Base-by-base conservation (phyloP, 2,113 vertebrate species). In the Neomonachus schauinslandi region DNA sequence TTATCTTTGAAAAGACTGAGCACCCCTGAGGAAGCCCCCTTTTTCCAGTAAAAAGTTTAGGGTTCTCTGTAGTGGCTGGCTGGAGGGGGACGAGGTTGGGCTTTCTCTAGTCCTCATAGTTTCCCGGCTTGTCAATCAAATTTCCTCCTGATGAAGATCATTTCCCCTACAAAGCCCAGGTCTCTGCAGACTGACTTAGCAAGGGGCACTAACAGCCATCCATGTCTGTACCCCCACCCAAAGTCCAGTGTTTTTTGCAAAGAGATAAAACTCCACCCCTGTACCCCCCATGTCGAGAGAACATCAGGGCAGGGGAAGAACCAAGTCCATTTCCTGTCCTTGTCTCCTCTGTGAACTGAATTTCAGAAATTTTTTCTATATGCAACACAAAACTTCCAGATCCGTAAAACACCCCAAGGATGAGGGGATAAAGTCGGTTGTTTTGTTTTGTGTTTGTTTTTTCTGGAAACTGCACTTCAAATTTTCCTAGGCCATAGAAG, bases 401-500 rank as follows among this genome's bases (percentile, higher is more conserved):
- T 94, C 94, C 39, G 3, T n/a, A 4, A 33, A 59, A 4, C 53
- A 18, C 22, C 76, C 71, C 14, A 2, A 12, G 1, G 51, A 95
- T 5, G 22, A 18, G 16, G 76, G 76, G 36, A 84, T 19, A 24
- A 14, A 5, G 10, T 2, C 2, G 5, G 11, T 39, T 36, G 12
- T 74, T 42, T 42, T 26, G 39, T 53, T 39, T 81, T 18, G 28
- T 57, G 14, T 67, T 55, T 67, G 15, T 51, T 92, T 98, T 98
- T 98, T 97, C 98, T 90, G 97, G 96, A 98, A 98, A 93, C 89
- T 0, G 22, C 11, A 67, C 97, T 97, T 95, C 97, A 94, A 5
- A 86, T 65, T 91, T 97, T 92, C 97, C 98, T 98, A 98, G 98
- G 96, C 98, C 81, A 81, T 96, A 98, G 97, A 15, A 98, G 98